Base-by-base conservation (phyloP, 2,113 vertebrate genomes). In the Columba livia region DNA sequence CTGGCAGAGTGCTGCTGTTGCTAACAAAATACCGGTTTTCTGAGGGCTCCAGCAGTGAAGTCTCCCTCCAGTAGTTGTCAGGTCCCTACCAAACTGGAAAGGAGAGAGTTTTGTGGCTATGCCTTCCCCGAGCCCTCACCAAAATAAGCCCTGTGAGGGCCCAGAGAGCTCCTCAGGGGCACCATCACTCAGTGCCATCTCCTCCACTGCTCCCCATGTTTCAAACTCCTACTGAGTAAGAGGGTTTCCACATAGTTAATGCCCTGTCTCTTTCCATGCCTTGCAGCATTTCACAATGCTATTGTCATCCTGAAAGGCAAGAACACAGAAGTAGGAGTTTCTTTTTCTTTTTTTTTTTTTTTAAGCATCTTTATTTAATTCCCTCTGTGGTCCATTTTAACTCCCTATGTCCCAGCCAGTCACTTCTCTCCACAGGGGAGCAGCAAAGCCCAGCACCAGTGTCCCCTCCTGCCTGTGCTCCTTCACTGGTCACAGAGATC, bases 251-350 rank as follows among this genome's bases (percentile, higher is more conserved):
- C 84, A 67, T 31, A 69, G 79, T 95, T 95, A 94, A 95, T 71
- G 84, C 61, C n/a, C 62, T 26, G 28, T n/a, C n/a, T 65, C 16
- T 82, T 36, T 65, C 32, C 15, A n/a, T 60, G 66, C 72, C 79
- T 93, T 95, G 74, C 51, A 89, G 75, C 20, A 13, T 96, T 96
- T 96, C 94, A 90, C 73, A 94, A 80, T 47, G 44, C 84, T 93
- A 72, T 93, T 96, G 84, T 94, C 84, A 80, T 82, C 61, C 72
- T 84, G 87, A 81, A 93, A 94, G 69, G 79, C 94, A 91, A 91
- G 75, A 93, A 82, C 65, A 86, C 66, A 90, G 78, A 90, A 92
- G 84, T 12, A 89, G 71, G 72, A 87, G 72, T 92, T 92, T 67
- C 56, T 42, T 23, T 70, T 84, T 19, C 71, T 73, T 62, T 47